These are phyloP conservation scores for Salticus scenicus DNA, from an alignment of 2,888 invertebrate species.

Conservation along the genomic window DNA sequence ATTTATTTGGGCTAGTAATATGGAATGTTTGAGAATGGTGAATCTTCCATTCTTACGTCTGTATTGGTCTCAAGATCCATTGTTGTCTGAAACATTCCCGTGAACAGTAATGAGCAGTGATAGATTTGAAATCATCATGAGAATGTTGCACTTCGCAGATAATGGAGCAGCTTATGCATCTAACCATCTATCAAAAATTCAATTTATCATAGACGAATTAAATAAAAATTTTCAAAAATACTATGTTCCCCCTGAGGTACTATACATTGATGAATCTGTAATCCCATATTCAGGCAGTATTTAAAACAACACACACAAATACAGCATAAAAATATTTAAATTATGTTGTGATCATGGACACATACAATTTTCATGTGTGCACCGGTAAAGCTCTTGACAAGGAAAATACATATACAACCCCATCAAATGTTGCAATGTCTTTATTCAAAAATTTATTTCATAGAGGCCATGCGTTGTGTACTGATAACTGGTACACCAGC, in stretches of 20 bases:
- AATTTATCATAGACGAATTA: not conserved
- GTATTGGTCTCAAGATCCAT: not conserved
- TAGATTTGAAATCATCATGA: not conserved
- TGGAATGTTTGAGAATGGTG: not conserved
- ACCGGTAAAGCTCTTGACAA: no score
- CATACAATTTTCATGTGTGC: no score
- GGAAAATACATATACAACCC: no score
- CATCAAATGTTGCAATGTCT: no score
- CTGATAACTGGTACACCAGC: no score
- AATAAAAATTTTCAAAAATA: not conserved
- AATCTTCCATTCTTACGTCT: not conserved
- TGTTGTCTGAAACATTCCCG: not conserved
- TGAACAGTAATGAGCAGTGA: not conserved
- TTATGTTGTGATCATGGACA: not conserved
- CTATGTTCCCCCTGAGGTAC: not conserved
- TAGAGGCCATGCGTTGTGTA: no score
- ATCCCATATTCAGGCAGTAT: slow-evolving; percentile 1
- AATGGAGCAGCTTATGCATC: not conserved
- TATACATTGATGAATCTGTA: not conserved
- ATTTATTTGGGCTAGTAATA: no score
- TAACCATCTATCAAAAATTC: not conserved
- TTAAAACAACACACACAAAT: not conserved
- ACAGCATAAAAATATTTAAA: not conserved
- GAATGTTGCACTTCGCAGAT: not conserved
- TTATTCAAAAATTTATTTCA: no score